Percentiles rank a stretch among this genome's conserved stretches.
Conservation (phyloP, 2,888 invertebrate species). For the Epiperipatus broadwayi region DNA sequence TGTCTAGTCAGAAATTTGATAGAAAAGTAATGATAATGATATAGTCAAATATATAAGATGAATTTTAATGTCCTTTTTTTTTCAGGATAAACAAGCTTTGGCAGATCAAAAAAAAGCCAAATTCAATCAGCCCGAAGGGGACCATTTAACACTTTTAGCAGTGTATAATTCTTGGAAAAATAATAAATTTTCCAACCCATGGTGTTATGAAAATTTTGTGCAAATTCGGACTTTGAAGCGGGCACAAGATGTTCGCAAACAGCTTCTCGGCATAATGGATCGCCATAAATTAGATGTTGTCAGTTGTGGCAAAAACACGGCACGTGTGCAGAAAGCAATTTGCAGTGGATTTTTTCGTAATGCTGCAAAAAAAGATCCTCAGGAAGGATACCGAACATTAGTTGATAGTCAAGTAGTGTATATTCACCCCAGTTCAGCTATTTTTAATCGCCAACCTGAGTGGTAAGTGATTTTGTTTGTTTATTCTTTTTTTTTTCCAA, state of each 20-base stretch:
- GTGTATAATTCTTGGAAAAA: conserved; percentile 99
- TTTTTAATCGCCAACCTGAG: conserved; percentile 95
- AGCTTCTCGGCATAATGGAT: conserved; percentile 91
- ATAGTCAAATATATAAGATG: not conserved
- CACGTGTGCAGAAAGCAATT: conserved; percentile 87
- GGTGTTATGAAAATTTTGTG: conserved; percentile 99
- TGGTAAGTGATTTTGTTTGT: conserved; percentile 43
- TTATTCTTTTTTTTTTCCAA: conserved; percentile 5
- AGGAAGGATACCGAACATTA: conserved; percentile 83
- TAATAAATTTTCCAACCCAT: conserved; percentile 94
- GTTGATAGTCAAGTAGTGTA: conserved; percentile 96
- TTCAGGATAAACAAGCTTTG: conserved; percentile 76
- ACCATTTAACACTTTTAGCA: conserved; percentile 86
- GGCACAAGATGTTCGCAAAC: conserved; percentile 93
- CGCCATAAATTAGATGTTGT: conserved; percentile 89
- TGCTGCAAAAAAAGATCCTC: conserved; percentile 97
- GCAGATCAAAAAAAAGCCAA: conserved; percentile 99
- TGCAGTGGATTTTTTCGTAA: conserved; percentile 95
- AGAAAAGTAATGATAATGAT: not conserved
- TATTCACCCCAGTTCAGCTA: conserved; percentile 91
- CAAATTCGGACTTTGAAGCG: conserved; percentile 89
- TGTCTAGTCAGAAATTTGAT: too few species aligned
- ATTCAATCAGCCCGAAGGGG: conserved; percentile 96
- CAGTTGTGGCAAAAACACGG: conserved; percentile 84
- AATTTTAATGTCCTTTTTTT: conserved; percentile 29